These are phyloP conservation scores for Drosophila bipectinata DNA, from an alignment of 1,140 invertebrate genomes.

Conservation along the genomic window DNA sequence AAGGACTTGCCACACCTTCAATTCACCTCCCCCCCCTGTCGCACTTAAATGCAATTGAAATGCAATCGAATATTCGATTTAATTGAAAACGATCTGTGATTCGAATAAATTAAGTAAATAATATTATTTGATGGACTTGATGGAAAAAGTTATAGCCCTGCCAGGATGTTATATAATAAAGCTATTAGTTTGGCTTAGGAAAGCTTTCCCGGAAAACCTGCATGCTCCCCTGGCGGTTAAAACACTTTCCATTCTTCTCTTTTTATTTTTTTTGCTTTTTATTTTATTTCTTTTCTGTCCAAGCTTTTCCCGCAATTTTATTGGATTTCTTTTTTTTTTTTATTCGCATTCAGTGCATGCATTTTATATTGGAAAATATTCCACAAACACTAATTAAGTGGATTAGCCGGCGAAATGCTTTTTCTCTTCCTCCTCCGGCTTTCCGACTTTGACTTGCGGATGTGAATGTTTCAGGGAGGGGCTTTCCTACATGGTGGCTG, in stretches of 20 bases:
- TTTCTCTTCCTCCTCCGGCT: slow-evolving; percentile 8
- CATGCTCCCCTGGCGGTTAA: slow-evolving; percentile 14
- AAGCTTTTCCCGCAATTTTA: slow-evolving; percentile 12
- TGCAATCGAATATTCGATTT: slow-evolving; percentile 1
- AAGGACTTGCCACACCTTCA: slow-evolving; percentile 17
- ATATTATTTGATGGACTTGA: no score
- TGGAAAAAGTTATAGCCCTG: slow-evolving; percentile 11
- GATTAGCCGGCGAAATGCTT: slow-evolving; percentile 63
- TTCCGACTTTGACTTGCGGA: slow-evolving; percentile 49
- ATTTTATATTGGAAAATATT: slow-evolving; percentile 63
- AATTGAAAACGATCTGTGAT: not conserved
- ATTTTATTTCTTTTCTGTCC: not conserved
- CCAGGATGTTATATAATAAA: slow-evolving; percentile 37
- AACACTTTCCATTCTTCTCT: slow-evolving; percentile 11
- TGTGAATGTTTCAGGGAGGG: not conserved
- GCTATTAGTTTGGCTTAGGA: slow-evolving; percentile 38
- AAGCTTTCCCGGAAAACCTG: slow-evolving; percentile 12
- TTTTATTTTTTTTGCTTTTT: not conserved
- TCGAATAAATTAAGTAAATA: no score
- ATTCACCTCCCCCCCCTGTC: not conserved
- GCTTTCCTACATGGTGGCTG: no score
- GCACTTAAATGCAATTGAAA: slow-evolving; percentile 8
- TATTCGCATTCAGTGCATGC: slow-evolving; percentile 38
- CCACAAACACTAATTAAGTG: slow-evolving; percentile 71
- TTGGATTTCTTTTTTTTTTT: slow-evolving; percentile 21